Evolutionary conservation across 2,888 invertebrate species (phyloP), one percentile per base, ranked within the genome.

Genomic region (Macaria notata): DNA sequence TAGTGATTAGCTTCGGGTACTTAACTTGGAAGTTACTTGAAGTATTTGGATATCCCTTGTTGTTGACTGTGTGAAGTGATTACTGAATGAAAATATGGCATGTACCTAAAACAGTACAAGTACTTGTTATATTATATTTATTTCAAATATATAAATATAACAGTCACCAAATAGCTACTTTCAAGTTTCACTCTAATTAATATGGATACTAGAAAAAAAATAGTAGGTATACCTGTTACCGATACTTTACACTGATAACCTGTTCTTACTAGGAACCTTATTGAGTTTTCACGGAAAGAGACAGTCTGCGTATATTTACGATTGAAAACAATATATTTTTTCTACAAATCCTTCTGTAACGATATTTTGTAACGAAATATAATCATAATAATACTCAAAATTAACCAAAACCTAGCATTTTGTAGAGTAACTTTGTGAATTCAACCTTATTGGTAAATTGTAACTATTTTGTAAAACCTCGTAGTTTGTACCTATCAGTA

Each of bases 221-320:
- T 19, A 1, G 19, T n/a, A n/a, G n/a, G n/a, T 38, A 38, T 38
- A 38, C 5, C 5, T 38, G 8, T 8, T 38, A 7, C 39, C n/a
- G 45, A 31, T 53, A 43, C 29, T 39, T 39, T 4, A 42, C 31
- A 49, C 31, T 42, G 3, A 30, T 42, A 42, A 42, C 4, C 44
- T 36, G 44, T 30, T 59, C 36, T 60, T 56, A 19, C 61, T 67
- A 82, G 78, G 58, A 71, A 73, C 75, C 71, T 67, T 52, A 43
- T 51, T 50, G 63, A 74, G 70, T 71, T 63, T 63, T 61, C 52
- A 63, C 61, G 56, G 65, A 67, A 70, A n/a, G 66, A 75, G 66
- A 74, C 70, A 66, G 65, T 59, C 57, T 50, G 50, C 59, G 69
- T 69, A 65, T 75, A 77, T 78, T 74, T 72, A 66, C 64, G 56